Percentiles rank a stretch among this genome's conserved stretches.
phyloP scores from a whole-genome alignment of 2,888 invertebrate genomes.

The Paralinhomoeus sp. region DNA sequence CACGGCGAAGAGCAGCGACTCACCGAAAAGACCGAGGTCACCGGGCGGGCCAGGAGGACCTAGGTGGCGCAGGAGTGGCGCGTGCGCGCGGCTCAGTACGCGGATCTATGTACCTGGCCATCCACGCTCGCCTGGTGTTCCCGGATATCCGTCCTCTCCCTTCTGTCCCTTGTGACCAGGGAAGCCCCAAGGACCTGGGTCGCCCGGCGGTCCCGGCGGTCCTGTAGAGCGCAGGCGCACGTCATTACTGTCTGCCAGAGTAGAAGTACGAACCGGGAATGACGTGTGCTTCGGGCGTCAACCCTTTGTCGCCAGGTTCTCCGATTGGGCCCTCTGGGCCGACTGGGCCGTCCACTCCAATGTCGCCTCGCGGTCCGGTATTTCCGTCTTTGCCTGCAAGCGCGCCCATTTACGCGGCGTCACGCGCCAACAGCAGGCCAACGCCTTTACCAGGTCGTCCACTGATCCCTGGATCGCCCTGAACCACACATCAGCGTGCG shows the following conservation, averaged over 20 bases:
- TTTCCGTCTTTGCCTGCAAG: conserved; percentile 1
- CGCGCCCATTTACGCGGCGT: no score
- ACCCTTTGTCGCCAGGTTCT: conserved; percentile 9
- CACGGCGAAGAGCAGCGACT: no score
- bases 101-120: no score
- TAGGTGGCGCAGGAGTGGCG: conserved; percentile 15
- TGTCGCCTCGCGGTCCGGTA: neutral
- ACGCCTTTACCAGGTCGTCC: conserved; percentile 13
- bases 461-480: conserved; percentile 17
- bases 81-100: no score
- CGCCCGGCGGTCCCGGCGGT: conserved; percentile 23
- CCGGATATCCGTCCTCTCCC: conserved; percentile 5
- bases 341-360: conserved; percentile 1
- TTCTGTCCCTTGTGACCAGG: conserved; percentile 11
- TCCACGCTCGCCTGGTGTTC: conserved; percentile 3
- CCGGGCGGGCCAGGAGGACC: conserved; percentile 16
- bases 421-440: no score
- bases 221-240: no score
- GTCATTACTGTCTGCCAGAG: conserved; percentile 12
- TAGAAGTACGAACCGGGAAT: conserved; percentile 24
- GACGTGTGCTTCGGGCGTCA: conserved; percentile 22
- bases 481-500: no score
- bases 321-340: conserved; percentile 10
- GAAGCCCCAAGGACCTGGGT: conserved; percentile 18
- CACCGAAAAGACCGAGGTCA: no score